These are phyloP conservation scores for Opisthograptis luteolata DNA, from an alignment of 2,888 invertebrate species.

Conservation along the genomic window DNA sequence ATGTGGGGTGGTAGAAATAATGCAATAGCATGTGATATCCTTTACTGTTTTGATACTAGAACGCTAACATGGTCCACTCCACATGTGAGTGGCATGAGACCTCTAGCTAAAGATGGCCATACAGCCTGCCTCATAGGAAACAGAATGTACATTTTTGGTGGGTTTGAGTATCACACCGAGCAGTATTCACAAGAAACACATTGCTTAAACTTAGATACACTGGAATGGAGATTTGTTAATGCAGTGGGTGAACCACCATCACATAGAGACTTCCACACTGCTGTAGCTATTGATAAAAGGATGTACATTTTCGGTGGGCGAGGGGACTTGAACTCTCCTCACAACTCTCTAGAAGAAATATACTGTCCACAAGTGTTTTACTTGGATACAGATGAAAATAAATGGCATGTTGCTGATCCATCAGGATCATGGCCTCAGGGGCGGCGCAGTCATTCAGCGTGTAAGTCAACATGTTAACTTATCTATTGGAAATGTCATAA, in stretches of 20 bases:
- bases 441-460: conserved; percentile 95
- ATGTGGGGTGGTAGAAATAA: conserved; percentile 98
- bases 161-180: conserved; percentile 93
- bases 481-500: no score
- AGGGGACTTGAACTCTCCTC: conserved; percentile 86
- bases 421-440: conserved; percentile 89
- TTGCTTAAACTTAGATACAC: conserved; percentile 88
- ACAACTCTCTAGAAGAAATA: conserved; percentile 86
- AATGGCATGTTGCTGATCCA: conserved; percentile 87
- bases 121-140: conserved; percentile 92
- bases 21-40: conserved; percentile 89
- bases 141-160: conserved; percentile 95
- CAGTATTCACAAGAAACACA: conserved; percentile 92
- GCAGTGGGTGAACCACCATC: conserved; percentile 87
- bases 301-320: conserved; percentile 97
- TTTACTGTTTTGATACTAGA: conserved; percentile 92
- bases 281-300: conserved; percentile 88
- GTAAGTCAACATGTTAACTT: conserved; percentile 84
- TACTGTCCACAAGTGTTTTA: conserved; percentile 91
- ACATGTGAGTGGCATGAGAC: conserved; percentile 87
- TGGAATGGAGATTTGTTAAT: conserved; percentile 88
- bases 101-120: conserved; percentile 95
- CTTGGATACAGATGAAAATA: conserved; percentile 88
- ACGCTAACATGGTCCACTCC: conserved; percentile 88
- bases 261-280: conserved; percentile 95